These are phyloP conservation scores for Stenichneumon culpator DNA, from an alignment of 2,888 invertebrate genomes.

Conservation along the genomic window DNA sequence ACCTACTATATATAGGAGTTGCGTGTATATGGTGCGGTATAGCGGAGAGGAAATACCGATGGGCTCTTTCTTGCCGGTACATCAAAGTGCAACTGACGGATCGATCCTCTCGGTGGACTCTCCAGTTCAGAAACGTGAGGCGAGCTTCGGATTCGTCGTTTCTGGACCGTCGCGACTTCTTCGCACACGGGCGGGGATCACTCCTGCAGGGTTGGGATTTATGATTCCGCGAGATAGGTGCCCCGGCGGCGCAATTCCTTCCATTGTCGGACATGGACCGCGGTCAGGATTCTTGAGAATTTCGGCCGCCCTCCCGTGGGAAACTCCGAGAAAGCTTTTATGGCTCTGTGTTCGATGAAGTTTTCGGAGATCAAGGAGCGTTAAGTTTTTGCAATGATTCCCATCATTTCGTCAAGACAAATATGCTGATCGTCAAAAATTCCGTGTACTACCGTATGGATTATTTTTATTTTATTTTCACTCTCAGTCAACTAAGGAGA, in stretches of 20 bases:
- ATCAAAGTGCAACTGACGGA: constrained; percentile 71
- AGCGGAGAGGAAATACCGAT: constrained; percentile 70
- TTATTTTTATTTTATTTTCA: not conserved
- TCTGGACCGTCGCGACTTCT: constrained; percentile 23
- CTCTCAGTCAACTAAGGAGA: not conserved
- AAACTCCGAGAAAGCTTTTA: constrained; percentile 33
- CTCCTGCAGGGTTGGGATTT: constrained; percentile 57
- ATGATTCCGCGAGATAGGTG: constrained; percentile 61
- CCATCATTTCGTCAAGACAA: not conserved
- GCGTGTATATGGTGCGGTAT: constrained; percentile 10
- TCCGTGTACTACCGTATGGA: not conserved
- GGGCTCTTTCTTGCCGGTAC: constrained; percentile 71
- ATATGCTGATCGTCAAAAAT: constrained; percentile 7
- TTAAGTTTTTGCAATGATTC: constrained; percentile 3
- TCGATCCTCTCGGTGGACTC: constrained; percentile 67
- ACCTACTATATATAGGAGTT: constrained; percentile 12
- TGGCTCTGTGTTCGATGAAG: not conserved
- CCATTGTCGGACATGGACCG: constrained; percentile 58
- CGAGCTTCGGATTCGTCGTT: constrained; percentile 53
- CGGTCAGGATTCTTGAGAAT: constrained; percentile 53
- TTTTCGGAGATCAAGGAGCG: not conserved
- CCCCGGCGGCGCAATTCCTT: constrained; percentile 47
- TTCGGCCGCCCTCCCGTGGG: constrained; percentile 61
- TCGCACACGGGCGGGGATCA: constrained; percentile 33
- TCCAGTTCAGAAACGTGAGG: constrained; percentile 55